Conservation (phyloP, 2,888 invertebrate species). For the Cheilosia variabilis region DNA sequence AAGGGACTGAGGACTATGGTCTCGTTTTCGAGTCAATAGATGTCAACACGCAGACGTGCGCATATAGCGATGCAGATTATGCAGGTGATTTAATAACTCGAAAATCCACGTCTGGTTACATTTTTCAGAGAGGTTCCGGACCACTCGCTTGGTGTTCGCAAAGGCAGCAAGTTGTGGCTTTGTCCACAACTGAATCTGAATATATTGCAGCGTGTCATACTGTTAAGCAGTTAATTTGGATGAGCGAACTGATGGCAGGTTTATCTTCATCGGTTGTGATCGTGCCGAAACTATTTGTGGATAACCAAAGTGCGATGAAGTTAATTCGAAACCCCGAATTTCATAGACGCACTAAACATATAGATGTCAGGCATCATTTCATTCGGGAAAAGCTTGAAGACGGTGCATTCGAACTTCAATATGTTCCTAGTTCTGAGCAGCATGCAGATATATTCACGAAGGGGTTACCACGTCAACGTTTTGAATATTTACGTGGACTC, state of each 20-base stretch:
- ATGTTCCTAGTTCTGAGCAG: constrained; percentile 5
- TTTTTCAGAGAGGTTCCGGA: constrained; percentile 7
- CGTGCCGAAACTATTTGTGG: not conserved
- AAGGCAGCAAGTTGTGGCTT: not conserved
- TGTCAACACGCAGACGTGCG: not conserved
- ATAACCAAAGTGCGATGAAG: constrained; percentile 27
- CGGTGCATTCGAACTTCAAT: not conserved
- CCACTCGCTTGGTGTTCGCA: constrained; percentile 5
- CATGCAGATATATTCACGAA: constrained; percentile 22
- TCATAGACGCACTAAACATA: constrained; percentile 23
- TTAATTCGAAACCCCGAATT: constrained; percentile 9
- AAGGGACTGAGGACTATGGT: constrained; percentile 37
- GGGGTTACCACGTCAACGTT: not conserved
- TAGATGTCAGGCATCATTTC: constrained; percentile 16
- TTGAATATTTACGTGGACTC: not conserved
- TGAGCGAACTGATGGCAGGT: not conserved
- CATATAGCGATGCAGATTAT: constrained; percentile 11
- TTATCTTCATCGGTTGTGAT: not conserved
- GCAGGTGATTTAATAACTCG: constrained; percentile 1
- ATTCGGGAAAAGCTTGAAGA: constrained; percentile 9
- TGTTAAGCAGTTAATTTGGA: no score
- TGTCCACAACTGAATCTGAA: not conserved
- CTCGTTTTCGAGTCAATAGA: constrained; percentile 4
- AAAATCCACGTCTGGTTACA: constrained; percentile 6
- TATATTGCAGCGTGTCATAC: no score